phyloP scores from a whole-genome alignment of 1,140 invertebrate species.

The Brachionus manjavacas region DNA sequence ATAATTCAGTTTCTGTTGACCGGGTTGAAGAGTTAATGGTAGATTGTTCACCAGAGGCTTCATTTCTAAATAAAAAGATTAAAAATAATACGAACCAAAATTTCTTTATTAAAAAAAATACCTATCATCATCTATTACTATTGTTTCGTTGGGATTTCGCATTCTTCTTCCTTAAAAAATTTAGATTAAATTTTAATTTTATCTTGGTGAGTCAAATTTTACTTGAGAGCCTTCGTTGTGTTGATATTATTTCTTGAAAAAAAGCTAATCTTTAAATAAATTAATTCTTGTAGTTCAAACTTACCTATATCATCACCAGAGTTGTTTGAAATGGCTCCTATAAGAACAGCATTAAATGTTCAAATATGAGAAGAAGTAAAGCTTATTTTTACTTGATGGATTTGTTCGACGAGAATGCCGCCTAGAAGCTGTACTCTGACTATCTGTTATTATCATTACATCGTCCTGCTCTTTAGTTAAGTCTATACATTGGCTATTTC shows the following conservation, averaged over 20 bases:
- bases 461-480: slow-evolving; percentile 16
- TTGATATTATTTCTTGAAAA: not conserved
- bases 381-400: not conserved
- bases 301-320: slow-evolving; percentile 1
- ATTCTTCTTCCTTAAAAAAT: not conserved
- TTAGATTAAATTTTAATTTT: not conserved
- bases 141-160: not conserved
- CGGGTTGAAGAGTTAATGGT: not conserved
- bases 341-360: not conserved
- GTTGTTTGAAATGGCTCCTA: not conserved
- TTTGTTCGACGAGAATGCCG: not conserved
- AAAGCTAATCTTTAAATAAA: not conserved
- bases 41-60: not conserved
- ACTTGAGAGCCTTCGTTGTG: not conserved
- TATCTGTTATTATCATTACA: slow-evolving; percentile 2
- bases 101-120: not conserved
- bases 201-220: not conserved
- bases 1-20: not conserved
- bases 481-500: slow-evolving; percentile 1
- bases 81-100: not conserved
- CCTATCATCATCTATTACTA: slow-evolving; percentile 15
- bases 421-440: not conserved
- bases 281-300: not conserved
- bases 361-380: not conserved
- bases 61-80: not conserved